A percentile compares a stretch with the other conserved stretches of the same genome.
Conservation (phyloP, 2,797 vertebrate species). For the Catharus ustulatus region DNA sequence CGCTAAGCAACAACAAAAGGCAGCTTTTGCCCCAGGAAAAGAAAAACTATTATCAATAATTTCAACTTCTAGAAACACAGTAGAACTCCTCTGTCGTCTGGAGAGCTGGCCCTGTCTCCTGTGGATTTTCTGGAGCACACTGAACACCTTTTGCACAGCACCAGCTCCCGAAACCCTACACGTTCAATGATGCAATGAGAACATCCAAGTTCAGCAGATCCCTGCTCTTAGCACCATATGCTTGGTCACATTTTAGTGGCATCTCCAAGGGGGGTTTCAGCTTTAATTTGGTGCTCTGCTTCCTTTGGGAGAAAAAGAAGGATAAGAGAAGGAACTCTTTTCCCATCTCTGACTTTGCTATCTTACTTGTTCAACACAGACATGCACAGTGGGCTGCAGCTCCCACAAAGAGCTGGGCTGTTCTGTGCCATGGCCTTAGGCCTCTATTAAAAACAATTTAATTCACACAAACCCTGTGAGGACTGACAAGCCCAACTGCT, state of each 20-base stretch:
- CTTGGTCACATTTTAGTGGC: slow-evolving; percentile 4
- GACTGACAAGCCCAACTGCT: slow-evolving; percentile 55
- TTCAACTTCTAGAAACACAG: background rate
- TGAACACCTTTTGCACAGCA: background rate
- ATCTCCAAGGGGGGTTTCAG: background rate
- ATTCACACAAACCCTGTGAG: slow-evolving; percentile 56
- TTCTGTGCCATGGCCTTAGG: slow-evolving; percentile 51
- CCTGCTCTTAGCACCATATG: background rate
- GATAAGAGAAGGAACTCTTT: background rate
- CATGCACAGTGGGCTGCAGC: background rate
- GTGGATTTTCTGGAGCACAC: background rate
- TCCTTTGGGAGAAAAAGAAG: slow-evolving; percentile 1
- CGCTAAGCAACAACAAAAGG: background rate
- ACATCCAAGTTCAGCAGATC: slow-evolving; percentile 9
- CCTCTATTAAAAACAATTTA: slow-evolving; percentile 65
- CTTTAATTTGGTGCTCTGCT: background rate
- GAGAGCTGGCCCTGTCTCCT: background rate
- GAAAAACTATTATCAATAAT: background rate
- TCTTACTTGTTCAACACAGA: background rate
- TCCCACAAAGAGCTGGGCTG: slow-evolving; percentile 50
- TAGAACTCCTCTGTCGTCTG: background rate
- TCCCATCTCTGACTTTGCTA: background rate
- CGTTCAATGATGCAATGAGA: background rate
- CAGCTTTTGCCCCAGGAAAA: background rate
- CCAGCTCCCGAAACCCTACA: background rate